phyloP scores from a whole-genome alignment of 2,113 vertebrate species.

The Pluvialis apricaria region DNA sequence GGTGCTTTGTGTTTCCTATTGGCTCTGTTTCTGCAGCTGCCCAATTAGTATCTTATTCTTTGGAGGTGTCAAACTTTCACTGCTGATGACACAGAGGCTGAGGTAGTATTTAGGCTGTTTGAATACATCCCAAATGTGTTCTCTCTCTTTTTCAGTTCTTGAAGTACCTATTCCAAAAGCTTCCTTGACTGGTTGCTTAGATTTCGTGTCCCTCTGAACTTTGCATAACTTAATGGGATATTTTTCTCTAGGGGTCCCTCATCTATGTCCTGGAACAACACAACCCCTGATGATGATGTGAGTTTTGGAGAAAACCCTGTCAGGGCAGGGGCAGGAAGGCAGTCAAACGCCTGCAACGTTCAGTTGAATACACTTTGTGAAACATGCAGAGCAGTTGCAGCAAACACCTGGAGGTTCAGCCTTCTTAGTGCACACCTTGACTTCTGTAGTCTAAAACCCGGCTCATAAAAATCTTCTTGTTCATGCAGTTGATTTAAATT shows the following conservation, averaged over 20 bases:
- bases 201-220: neutral
- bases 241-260: neutral
- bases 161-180: neutral
- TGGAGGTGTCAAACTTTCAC: neutral
- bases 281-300: neutral
- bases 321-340: neutral
- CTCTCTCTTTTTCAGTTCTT: neutral
- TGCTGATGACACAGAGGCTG: neutral
- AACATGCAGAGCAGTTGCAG: neutral
- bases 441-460: neutral
- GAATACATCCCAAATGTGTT: neutral
- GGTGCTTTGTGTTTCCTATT: neutral
- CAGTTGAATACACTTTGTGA: neutral
- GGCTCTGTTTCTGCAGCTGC: conserved; percentile 6
- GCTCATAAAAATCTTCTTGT: neutral
- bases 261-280: neutral
- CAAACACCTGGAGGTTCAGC: neutral
- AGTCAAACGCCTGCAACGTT: accelerated
- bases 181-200: neutral
- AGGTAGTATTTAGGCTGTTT: neutral
- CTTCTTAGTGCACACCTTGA: neutral
- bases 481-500: neutral
- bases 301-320: neutral
- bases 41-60: neutral
- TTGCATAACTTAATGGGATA: neutral